Conservation (phyloP, 2,797 vertebrate genomes). For the Thaleichthys pacificus region DNA sequence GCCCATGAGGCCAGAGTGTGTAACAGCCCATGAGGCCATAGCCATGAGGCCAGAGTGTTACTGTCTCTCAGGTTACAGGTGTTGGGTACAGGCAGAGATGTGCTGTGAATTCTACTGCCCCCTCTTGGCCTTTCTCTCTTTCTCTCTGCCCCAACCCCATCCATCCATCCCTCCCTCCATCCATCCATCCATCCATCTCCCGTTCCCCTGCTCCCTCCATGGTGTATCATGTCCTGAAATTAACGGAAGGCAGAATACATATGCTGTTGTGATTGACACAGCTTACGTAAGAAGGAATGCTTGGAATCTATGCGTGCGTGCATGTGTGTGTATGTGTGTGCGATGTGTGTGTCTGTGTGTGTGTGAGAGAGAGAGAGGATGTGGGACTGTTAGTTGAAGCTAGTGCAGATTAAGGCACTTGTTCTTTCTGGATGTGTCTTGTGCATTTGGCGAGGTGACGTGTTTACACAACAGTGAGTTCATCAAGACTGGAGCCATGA, state of each 20-base stretch:
- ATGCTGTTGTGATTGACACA: too few species aligned
- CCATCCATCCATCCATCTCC: neutral
- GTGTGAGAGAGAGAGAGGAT: constrained; percentile 37
- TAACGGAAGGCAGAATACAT: too few species aligned
- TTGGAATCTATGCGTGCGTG: constrained; percentile 12
- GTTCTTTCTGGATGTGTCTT: too few species aligned
- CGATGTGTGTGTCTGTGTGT: constrained; percentile 8
- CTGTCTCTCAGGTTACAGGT: constrained; percentile 12
- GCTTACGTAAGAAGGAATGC: constrained; percentile 23
- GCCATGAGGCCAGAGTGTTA: too few species aligned
- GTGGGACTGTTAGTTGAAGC: constrained; percentile 20
- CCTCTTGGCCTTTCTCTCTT: constrained; percentile 17
- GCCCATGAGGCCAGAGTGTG: too few species aligned
- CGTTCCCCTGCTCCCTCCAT: neutral
- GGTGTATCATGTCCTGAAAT: too few species aligned
- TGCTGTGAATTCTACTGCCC: constrained; percentile 25
- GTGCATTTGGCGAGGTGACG: neutral
- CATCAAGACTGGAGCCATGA: constrained; percentile 3
- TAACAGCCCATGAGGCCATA: too few species aligned
- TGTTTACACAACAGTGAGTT: constrained; percentile 75
- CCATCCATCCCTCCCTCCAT: too few species aligned
- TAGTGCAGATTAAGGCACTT: too few species aligned
- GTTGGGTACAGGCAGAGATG: constrained; percentile 17
- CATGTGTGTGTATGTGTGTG: constrained; percentile 15
- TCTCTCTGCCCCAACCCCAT: neutral